Base-by-base conservation (phyloP, 1,140 invertebrate species). In the Pachypsylla venusta region DNA sequence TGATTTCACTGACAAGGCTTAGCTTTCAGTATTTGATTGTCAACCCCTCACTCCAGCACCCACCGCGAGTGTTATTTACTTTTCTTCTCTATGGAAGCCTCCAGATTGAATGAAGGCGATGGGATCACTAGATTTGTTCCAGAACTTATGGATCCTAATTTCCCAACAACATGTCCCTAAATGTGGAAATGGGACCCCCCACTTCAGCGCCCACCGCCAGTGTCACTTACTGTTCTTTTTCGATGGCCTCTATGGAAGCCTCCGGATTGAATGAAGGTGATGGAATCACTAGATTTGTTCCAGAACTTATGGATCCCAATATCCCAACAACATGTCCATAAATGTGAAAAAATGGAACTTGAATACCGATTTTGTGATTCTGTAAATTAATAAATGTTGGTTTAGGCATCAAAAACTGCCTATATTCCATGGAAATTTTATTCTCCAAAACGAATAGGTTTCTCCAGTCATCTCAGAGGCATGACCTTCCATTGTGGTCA, bases 261-360 rank as follows among this genome's bases (percentile, higher is more conserved):
- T 74, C 70, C 26, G 85, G 80, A 74, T 81, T 83, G 71, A 85
- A 90, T 1, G 74, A 73, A 0, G 77, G 74, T 0, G 77, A 70
- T 2, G 88, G 84, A 1, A 93, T 63, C 0, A 95, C 80, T 16
- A 85, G 60, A 0, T 84, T 84, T 0, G 77, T 72, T 0, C 86
- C 88, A 66, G 79, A 73, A 48, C 83, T 75, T 0, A 87, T 56
- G 14, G 76, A 71, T 1, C 67, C 70, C 0, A 89, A 64, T 55
- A 82, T 72, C 0, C 84, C 89, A 30, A 85, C 74, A 0, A 87
- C 76, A 27, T 84, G 81, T 0, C 90, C 93, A 69, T 87, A 92
- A 14, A 85, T 91, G 69, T 99, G 95, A 69, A 96, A 98, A 13
- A 96, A 76, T 0, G 94, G 94, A 1, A 90, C 87, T 70, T 92